These are phyloP conservation scores for Tetramorium parvispinum DNA, from an alignment of 1,140 invertebrate species.

Conservation along the genomic window DNA sequence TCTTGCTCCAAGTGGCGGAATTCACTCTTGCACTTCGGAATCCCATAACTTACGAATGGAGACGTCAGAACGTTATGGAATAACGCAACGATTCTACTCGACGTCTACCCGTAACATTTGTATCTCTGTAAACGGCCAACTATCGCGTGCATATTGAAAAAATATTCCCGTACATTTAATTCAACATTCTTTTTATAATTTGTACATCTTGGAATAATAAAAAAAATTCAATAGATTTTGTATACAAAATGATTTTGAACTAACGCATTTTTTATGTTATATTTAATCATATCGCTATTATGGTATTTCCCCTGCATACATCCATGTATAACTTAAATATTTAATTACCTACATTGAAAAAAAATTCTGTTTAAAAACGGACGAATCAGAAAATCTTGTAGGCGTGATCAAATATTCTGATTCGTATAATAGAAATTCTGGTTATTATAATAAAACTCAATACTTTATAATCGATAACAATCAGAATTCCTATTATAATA, in stretches of 20 bases:
- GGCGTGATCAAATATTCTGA: too few species aligned
- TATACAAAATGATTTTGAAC: neutral
- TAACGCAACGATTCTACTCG: slow-evolving; percentile 64
- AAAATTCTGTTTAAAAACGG: too few species aligned
- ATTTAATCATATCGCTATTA: too few species aligned
- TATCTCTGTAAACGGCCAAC: slow-evolving; percentile 3
- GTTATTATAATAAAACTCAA: too few species aligned
- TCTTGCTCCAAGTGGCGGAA: slow-evolving; percentile 73
- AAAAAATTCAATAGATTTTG: neutral
- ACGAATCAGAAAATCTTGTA: too few species aligned
- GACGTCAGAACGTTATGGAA: slow-evolving; percentile 67
- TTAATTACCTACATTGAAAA: neutral
- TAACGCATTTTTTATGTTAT: too few species aligned
- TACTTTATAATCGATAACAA: too few species aligned
- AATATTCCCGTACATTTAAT: neutral
- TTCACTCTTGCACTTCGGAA: slow-evolving; percentile 74
- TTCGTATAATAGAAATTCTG: too few species aligned
- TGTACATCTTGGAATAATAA: neutral
- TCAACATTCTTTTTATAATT: neutral
- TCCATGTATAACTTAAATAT: neutral
- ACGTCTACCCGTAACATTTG: slow-evolving; percentile 8
- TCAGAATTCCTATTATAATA: too few species aligned
- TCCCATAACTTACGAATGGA: slow-evolving; percentile 69
- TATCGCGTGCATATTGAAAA: neutral
- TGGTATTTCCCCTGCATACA: too few species aligned